These are phyloP conservation scores for Diachrysia chrysitis DNA, from an alignment of 2,888 invertebrate species.

Conservation along the genomic window DNA sequence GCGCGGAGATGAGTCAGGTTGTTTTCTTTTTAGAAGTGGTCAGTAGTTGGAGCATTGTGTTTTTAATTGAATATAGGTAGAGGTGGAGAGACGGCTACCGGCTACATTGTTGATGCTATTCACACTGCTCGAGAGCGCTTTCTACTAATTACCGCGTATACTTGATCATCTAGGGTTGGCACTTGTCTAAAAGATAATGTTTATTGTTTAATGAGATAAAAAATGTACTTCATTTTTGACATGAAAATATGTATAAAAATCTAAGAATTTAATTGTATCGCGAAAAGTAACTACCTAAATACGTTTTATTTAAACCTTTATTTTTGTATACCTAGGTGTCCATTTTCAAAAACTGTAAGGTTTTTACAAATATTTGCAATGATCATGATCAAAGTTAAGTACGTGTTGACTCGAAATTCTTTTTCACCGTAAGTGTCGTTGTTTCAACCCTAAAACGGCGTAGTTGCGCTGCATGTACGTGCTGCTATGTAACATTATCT, in stretches of 20 bases:
- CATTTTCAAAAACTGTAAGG: neutral
- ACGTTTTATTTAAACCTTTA: too few relatives aligned
- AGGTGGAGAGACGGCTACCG: constrained; percentile 73
- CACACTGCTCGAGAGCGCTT: constrained; percentile 80
- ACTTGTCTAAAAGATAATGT: constrained; percentile 1
- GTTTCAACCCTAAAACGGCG: constrained; percentile 37
- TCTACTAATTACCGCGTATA: constrained; percentile 79
- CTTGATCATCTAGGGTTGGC: constrained; percentile 71
- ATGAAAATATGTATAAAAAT: too few relatives aligned
- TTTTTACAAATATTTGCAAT: neutral
- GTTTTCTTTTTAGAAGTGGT: constrained; percentile 61
- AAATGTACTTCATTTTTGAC: too few relatives aligned
- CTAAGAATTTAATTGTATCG: neutral
- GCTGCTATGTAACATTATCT: constrained; percentile 86
- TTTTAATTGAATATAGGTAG: constrained; percentile 81
- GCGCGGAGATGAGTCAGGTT: constrained; percentile 54
- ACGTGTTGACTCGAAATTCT: constrained; percentile 20
- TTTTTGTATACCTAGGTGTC: neutral
- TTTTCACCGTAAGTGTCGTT: constrained; percentile 15
- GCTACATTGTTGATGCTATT: constrained; percentile 80
- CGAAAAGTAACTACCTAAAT: too few relatives aligned
- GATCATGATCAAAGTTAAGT: neutral
- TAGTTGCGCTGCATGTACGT: constrained; percentile 74
- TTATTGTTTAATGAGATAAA: neutral
- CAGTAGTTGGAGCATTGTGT: constrained; percentile 70